Conservation (phyloP, 92 coral and sea anemone species). For the Ricordea florida region DNA sequence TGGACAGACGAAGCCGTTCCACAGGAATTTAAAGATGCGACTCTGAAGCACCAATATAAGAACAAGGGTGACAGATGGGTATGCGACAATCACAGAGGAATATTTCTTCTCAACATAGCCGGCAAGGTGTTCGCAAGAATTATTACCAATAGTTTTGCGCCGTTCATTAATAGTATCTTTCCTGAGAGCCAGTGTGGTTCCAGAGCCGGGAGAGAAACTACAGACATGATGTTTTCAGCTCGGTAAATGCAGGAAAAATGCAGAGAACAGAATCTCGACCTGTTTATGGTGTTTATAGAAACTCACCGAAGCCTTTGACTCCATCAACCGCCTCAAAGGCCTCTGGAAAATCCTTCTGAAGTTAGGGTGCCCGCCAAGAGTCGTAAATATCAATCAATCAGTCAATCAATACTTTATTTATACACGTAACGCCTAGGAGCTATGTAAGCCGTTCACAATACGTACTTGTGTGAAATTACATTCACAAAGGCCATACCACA, state of each 20-base stretch:
- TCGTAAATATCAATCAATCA: not conserved
- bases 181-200: not conserved
- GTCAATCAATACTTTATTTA: no score
- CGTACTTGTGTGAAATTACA: no score
- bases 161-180: not conserved
- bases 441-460: no score
- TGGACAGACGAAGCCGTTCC: slow-evolving; percentile 22
- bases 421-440: no score
- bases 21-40: slow-evolving; percentile 17
- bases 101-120: not conserved
- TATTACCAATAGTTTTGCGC: not conserved
- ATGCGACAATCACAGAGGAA: not conserved
- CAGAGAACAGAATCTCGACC: slow-evolving; percentile 21
- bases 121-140: not conserved
- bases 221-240: slow-evolving; percentile 14
- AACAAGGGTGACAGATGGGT: slow-evolving; percentile 13
- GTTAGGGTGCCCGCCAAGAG: slow-evolving; percentile 14
- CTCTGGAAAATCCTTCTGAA: slow-evolving; percentile 12
- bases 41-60: slow-evolving; percentile 1
- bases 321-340: slow-evolving; percentile 1
- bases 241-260: slow-evolving; percentile 21
- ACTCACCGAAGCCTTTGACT: slow-evolving; percentile 1
- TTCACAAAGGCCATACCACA: no score
- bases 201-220: not conserved
- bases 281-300: slow-evolving; percentile 22